Evolutionary conservation across 2,797 vertebrate genomes (phyloP), one percentile per base, ranked within the genome.

Genomic region (Danio kyathit): DNA sequence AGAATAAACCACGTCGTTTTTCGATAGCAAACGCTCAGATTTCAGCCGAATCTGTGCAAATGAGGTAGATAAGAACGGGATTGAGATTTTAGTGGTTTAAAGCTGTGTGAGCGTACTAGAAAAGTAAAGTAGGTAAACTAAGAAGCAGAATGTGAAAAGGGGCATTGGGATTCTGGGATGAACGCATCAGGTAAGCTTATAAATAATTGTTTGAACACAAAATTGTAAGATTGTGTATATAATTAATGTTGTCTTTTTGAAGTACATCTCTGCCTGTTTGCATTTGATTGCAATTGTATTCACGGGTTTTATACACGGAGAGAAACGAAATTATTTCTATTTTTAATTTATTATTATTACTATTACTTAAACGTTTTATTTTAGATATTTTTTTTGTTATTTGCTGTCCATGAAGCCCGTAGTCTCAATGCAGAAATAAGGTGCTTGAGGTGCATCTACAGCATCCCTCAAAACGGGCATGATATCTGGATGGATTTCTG

Each of bases 171-270:
- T 64, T 61, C 51, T 17, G 60, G 46, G 78, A 74, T 10, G 69
- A 12, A 11, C 49, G 17, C 70, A 54, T 57, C 78, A 73, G 78
- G 78, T 80, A 80, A 80, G 78, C 7, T 56, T 6, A 40, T 14
- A 8, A 70, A 79, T 46, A 43, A 38, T 73, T 46, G 0, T 80
- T 72, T 54, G 10, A 60, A 60, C 51, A 16, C 44, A 43, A 51
- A 59, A 14, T 38, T 29, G n/a, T 38, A 12, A n/a, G 19, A 5
- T 10, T 46, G 41, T 43, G 17, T 44, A n/a, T 46, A 13, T 46
- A n/a, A 44, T 12, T 38, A 48, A 1, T n/a, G 40, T 38, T 17
- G 40, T 75, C 29, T 61, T 61, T 43, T 41, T 56, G 2, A 46
- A 66, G 66, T 38, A 10, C 51, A 29, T 16, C 17, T 8, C 49